Evolutionary conservation across 2,888 invertebrate genomes (phyloP).

Genomic region (Euplagia quadripunctaria): DNA sequence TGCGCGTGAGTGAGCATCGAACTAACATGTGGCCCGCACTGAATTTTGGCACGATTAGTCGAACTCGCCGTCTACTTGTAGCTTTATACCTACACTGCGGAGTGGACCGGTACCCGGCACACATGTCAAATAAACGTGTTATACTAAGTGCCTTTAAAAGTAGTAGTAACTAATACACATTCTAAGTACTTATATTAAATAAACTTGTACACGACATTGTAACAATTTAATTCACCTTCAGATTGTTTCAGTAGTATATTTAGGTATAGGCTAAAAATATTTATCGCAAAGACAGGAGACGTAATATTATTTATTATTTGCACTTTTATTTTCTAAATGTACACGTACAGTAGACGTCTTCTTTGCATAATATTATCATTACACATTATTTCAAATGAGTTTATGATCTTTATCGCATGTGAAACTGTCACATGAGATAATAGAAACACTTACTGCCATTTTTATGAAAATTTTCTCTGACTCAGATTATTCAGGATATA

Average conservation of each 20-base stretch:
- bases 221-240: background rate
- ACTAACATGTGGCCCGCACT: too few relatives aligned
- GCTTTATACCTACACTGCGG: too few relatives aligned
- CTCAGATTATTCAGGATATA: background rate
- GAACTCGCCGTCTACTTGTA: too few relatives aligned
- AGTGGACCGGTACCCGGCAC: too few relatives aligned
- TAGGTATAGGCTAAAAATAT: background rate
- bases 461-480: conserved; percentile 4
- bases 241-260: background rate
- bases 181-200: background rate
- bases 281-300: background rate
- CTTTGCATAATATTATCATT: conserved; percentile 16
- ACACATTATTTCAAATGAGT: conserved; percentile 10
- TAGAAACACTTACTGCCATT: conserved; percentile 5
- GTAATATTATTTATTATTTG: background rate
- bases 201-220: background rate
- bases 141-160: too few relatives aligned
- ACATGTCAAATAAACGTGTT: too few relatives aligned
- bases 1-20: too few relatives aligned
- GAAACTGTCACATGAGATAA: conserved; percentile 10
- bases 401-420: conserved; percentile 13
- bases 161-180: background rate
- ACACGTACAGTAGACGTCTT: conserved; percentile 3
- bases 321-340: conserved; percentile 4
- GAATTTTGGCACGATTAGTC: too few relatives aligned